phyloP scores from a whole-genome alignment of 2,888 invertebrate genomes.

The Eupeodes latifasciatus region DNA sequence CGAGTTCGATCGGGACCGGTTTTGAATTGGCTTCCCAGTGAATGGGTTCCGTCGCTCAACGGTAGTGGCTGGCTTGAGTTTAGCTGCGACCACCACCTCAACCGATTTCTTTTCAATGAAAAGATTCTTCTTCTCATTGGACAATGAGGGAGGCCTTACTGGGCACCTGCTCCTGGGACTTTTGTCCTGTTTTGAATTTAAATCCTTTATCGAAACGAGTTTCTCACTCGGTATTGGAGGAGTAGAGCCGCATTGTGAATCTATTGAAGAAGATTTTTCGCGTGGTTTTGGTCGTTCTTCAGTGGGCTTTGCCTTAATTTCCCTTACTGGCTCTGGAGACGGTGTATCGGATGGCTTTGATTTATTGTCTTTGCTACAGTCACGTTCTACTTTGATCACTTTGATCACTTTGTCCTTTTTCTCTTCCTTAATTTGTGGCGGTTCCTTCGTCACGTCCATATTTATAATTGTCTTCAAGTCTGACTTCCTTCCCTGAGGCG shows the following conservation, averaged over 20 bases:
- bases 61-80: background rate
- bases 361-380: background rate
- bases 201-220: background rate
- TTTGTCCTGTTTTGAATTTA: background rate
- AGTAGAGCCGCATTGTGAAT: slow-evolving; percentile 58
- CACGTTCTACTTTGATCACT: background rate
- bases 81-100: background rate
- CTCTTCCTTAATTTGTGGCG: background rate
- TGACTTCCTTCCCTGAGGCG: slow-evolving; percentile 51
- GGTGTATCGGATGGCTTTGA: background rate
- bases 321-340: background rate
- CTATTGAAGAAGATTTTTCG: slow-evolving; percentile 35
- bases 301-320: background rate
- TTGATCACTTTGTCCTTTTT: background rate
- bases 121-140: slow-evolving; percentile 22
- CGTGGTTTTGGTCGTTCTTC: slow-evolving; percentile 20
- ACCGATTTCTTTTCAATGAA: background rate
- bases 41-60: slow-evolving; percentile 19
- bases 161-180: slow-evolving; percentile 18
- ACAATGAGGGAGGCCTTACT: background rate
- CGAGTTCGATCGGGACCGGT: slow-evolving; percentile 1
- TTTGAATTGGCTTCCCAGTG: slow-evolving; percentile 17
- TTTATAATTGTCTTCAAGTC: slow-evolving; percentile 69
- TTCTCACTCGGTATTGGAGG: slow-evolving; percentile 60
- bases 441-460: slow-evolving; percentile 40